A percentile compares a stretch with the other conserved stretches of the same genome.
These are phyloP conservation scores for Lepisosteus oculatus DNA, from an alignment of 2,113 vertebrate genomes.

Conservation along the genomic window DNA sequence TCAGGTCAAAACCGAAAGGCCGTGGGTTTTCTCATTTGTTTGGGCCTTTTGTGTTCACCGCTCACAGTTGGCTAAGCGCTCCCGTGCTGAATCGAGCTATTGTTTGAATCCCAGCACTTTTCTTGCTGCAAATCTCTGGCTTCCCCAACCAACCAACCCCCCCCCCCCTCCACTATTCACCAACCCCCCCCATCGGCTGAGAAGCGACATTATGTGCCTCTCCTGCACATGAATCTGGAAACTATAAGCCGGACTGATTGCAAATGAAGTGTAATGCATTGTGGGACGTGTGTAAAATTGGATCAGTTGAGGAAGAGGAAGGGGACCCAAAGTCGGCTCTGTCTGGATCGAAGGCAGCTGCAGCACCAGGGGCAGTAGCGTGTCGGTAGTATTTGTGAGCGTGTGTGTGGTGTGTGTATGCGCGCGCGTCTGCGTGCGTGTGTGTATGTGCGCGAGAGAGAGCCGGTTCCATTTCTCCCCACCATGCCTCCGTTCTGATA, in stretches of 20 bases:
- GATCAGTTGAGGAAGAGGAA: constrained; percentile 63
- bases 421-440: constrained; percentile 11
- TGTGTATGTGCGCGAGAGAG: constrained; percentile 23
- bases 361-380: constrained; percentile 6
- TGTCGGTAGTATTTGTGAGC: constrained; percentile 13
- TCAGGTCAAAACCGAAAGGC: constrained; percentile 47
- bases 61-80: constrained; percentile 65
- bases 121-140: constrained; percentile 69
- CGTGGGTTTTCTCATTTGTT: constrained; percentile 49
- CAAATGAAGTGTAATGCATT: constrained; percentile 95
- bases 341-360: constrained; percentile 1
- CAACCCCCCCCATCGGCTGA: constrained; percentile 41
- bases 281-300: constrained; percentile 72
- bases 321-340: constrained; percentile 53
- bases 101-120: constrained; percentile 75
- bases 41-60: constrained; percentile 73
- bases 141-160: constrained; percentile 51
- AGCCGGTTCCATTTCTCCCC: constrained; percentile 58
- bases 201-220: constrained; percentile 82
- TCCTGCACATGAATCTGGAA: constrained; percentile 86
- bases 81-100: constrained; percentile 81
- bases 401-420: not conserved
- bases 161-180: constrained; percentile 22
- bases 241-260: constrained; percentile 81
- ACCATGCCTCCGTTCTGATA: constrained; percentile 73